phyloP scores from a whole-genome alignment of 2,888 invertebrate species.

The Amiota communis region DNA sequence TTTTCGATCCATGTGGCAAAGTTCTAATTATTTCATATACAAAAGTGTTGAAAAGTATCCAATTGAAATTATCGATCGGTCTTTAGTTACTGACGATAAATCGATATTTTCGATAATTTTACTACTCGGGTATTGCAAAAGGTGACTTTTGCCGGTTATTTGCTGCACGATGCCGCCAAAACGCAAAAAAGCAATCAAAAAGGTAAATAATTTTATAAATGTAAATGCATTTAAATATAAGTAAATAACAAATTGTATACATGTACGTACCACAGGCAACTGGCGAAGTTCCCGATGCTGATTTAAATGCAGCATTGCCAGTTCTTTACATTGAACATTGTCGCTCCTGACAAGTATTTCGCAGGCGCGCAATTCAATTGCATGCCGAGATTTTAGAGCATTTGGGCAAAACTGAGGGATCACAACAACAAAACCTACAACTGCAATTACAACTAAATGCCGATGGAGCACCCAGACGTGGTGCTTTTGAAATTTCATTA shows the following conservation, averaged over 20 bases:
- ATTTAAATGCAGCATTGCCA: constrained; percentile 48
- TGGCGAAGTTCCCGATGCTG: constrained; percentile 12
- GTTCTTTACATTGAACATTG: constrained; percentile 70
- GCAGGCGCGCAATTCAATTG: constrained; percentile 67
- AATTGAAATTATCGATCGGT: neutral
- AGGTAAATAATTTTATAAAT: constrained; percentile 32
- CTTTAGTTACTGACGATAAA: too few species aligned
- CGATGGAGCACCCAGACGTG: constrained; percentile 64
- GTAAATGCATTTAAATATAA: neutral
- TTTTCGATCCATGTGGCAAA: too few species aligned
- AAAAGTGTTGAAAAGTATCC: too few species aligned
- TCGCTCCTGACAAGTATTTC: constrained; percentile 70
- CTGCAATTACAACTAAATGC: constrained; percentile 65
- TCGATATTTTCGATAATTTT: neutral
- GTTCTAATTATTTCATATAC: too few species aligned
- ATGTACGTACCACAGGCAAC: constrained; percentile 18
- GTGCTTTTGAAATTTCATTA: constrained; percentile 68
- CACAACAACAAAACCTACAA: constrained; percentile 29
- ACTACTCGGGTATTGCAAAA: neutral
- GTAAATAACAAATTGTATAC: neutral
- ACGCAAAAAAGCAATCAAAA: constrained; percentile 23
- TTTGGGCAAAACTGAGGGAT: neutral
- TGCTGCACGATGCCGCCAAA: constrained; percentile 40
- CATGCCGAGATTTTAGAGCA: constrained; percentile 56
- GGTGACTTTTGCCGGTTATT: neutral